Percentiles rank a stretch among this genome's conserved stretches.
These are phyloP conservation scores for Anas platyrhynchos DNA, from an alignment of 2,113 vertebrate genomes.

Conservation along the genomic window DNA sequence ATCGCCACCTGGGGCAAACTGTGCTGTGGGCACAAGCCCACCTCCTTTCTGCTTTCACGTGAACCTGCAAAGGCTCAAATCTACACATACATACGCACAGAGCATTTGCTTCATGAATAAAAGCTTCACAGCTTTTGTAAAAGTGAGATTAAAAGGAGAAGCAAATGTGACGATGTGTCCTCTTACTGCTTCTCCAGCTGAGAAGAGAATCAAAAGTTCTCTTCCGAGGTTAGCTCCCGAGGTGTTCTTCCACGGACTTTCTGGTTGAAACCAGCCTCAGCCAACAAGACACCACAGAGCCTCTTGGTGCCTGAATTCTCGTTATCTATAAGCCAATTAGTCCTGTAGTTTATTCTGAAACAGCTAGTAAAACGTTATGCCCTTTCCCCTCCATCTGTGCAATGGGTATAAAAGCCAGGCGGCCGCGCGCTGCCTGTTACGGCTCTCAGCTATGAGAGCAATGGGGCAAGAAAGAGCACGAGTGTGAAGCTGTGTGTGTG, in stretches of 20 bases:
- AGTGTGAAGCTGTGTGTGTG: fast-evolving
- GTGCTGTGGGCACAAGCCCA: neutral
- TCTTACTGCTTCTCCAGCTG: neutral
- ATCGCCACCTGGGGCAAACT: neutral
- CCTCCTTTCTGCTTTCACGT: neutral
- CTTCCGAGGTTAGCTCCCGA: neutral
- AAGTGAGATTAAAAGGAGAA: neutral
- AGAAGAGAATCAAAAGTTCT: neutral
- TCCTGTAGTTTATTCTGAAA: neutral
- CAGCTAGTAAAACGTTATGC: neutral
- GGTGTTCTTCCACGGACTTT: neutral
- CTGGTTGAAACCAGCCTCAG: neutral
- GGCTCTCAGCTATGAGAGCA: neutral
- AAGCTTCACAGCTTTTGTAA: neutral
- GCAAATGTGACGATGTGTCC: neutral
- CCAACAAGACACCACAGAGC: neutral
- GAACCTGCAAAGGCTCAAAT: neutral
- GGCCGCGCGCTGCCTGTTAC: fast-evolving
- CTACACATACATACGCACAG: too few relatives aligned
- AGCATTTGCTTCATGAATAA: neutral
- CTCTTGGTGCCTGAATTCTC: neutral
- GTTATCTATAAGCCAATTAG: neutral
- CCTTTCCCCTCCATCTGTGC: neutral
- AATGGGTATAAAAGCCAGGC: neutral
- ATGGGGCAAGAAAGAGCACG: fast-evolving